Base-by-base conservation (phyloP, 53 echinoderm and acorn worm species). In the Temnopleurus reevesii region DNA sequence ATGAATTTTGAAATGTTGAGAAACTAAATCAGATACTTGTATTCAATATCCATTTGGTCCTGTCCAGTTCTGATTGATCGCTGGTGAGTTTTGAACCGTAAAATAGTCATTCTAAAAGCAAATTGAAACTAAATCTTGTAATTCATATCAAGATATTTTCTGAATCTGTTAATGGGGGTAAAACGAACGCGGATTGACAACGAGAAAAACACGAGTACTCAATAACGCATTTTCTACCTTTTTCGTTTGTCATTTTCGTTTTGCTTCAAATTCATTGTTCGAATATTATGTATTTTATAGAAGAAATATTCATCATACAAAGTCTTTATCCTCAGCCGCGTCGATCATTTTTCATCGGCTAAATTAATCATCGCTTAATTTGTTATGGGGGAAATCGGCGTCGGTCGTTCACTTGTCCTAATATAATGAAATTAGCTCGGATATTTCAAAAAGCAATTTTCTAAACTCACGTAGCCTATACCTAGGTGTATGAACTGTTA, bases 301-400 rank as follows among this genome's bases (percentile, higher is more conserved):
- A 31, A 29, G 15, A 29, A 29, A 30, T 12, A 41, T 38, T 71
- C 36, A 41, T 41, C n/a, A 23, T 23, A 8, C 71, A 71, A 6
- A 2, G 21, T n/a, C 2, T 71, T 1, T 5, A 41, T 21, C 38
- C 71, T 38, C 71, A 1, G 36, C 36, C 71, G 21, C 19, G 38
- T 38, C 19, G n/a, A 41, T 41, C 23, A 7, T 55, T 38, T 38
- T 71, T 9, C 2, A 41, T 71, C 71, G 41, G 71, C 10, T 71
- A 41, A 41, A 71, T 71, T 71, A 71, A 71, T 71, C 71, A 38
- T 71, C 41, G 41, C 43, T 18, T 41, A 71, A 71, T 71, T 71
- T 71, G 58, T 71, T 41, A 35, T 19, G 36, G 8, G 71, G 41
- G 71, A 71, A 41, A 71, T 41, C 8, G 41, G 71, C 41, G 71